phyloP scores from a whole-genome alignment of 2,113 vertebrate species.

The Malurus alboscapulatus region DNA sequence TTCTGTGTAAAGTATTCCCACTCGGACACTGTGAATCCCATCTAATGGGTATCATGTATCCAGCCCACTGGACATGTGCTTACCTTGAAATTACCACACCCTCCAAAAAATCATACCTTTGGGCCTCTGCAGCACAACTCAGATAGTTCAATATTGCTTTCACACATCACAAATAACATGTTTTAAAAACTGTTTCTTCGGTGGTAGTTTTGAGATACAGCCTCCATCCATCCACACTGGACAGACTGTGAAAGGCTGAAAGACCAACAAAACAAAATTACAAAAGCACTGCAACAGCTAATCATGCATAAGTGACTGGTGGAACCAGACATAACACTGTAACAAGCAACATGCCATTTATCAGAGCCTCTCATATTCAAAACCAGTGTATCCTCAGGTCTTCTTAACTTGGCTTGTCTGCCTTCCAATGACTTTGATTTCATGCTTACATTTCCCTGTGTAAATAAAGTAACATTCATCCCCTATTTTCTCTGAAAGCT shows the following conservation, averaged over 20 bases:
- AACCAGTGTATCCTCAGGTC: background rate
- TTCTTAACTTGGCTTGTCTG: constrained; percentile 17
- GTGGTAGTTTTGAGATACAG: constrained; percentile 43
- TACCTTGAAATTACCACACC: background rate
- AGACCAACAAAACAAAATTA: constrained; percentile 62
- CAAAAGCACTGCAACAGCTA: constrained; percentile 45
- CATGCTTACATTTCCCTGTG: background rate
- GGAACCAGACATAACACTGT: constrained; percentile 34
- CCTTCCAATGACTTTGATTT: background rate
- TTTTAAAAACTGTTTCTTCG: constrained; percentile 36
- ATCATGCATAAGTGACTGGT: constrained; percentile 15
- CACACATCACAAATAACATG: constrained; percentile 26
- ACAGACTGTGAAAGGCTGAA: constrained; percentile 59
- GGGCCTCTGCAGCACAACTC: background rate
- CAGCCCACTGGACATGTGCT: background rate
- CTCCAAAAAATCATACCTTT: background rate
- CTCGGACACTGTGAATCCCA: background rate
- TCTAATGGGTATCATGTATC: background rate
- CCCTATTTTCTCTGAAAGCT: background rate
- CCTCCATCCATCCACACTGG: constrained; percentile 41
- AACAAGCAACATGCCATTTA: background rate
- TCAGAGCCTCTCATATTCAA: background rate
- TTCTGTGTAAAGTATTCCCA: background rate
- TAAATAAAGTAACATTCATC: background rate
- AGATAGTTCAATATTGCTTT: constrained; percentile 11